Base-by-base conservation (phyloP, 2,888 invertebrate genomes). In the Xanthia icteritia region DNA sequence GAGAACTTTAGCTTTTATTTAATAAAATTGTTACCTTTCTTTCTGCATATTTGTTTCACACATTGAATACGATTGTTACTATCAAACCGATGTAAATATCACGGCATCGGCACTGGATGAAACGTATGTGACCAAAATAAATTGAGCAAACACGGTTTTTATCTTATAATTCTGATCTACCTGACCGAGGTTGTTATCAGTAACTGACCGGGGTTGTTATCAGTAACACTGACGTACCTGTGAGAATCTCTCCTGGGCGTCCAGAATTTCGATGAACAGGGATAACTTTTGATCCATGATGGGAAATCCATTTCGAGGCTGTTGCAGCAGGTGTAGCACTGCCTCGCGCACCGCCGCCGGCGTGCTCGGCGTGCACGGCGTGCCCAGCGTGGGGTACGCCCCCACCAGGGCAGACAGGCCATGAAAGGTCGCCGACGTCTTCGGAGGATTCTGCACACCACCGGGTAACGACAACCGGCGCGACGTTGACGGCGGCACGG, bases 241-340 rank as follows among this genome's bases (percentile, higher is more conserved):
- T 92, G 98, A 98, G 92, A 98, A 98, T 92, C 97, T 97, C 93
- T 98, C 98, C 97, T 98, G 98, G 74, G 98, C 98, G 93, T 98
- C 98, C 93, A 98, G 97, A 89, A 98, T 98, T 91, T 98, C 98
- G 92, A 98, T 98, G 95, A 98, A 98, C 69, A 98, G 97, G 64
- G 98, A 97, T 91, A 98, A 97, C 92, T 98, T 98, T 95, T 98
- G 98, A 91, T 98, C 98, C 95, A 98, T 97, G 92, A 98, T 97
- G 90, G 98, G 97, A 94, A 98, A 98, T 39, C 98, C 98, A 92
- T 98, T 98, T 79, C 98, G 96, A 23, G 98, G 97, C 93, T 98
- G 97, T 88, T 97, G 96, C 78, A 98, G 95, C 69, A 98, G 95
- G 89, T 98, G 98, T 82, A 97, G 97, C 64, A 98, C 97, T 13